Conservation (phyloP, 2,113 vertebrate genomes). For the Pontoporia blainvillei region DNA sequence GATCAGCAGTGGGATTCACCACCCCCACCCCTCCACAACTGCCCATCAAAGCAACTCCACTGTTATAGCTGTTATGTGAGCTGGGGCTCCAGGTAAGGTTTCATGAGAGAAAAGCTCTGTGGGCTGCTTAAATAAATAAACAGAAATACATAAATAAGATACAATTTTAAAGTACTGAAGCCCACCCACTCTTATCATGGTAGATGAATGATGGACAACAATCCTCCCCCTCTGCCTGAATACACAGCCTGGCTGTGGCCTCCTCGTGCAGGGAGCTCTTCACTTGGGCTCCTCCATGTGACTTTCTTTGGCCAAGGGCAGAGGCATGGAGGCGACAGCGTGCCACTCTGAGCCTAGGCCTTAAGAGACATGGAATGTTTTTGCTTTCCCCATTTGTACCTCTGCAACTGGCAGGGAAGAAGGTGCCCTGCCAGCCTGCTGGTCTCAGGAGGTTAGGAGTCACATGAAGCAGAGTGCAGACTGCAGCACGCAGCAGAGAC, state of each 20-base stretch:
- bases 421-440: background rate
- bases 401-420: background rate
- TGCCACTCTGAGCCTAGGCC: background rate
- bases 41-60: background rate
- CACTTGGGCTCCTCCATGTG: background rate
- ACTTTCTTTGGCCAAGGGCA: background rate
- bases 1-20: background rate
- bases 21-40: background rate
- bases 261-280: background rate
- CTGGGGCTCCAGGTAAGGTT: background rate
- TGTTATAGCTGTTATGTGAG: background rate
- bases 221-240: background rate
- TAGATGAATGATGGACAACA: background rate
- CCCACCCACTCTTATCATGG: background rate
- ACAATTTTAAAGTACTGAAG: background rate
- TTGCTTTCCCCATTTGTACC: background rate
- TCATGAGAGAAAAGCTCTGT: background rate
- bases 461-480: background rate
- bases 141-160: background rate
- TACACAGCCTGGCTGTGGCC: background rate
- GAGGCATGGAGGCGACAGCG: accelerated
- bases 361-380: background rate
- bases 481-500: too few species aligned
- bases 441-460: background rate
- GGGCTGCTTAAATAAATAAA: background rate